phyloP scores from a whole-genome alignment of 1,140 invertebrate species.

The Periplaneta americana region DNA sequence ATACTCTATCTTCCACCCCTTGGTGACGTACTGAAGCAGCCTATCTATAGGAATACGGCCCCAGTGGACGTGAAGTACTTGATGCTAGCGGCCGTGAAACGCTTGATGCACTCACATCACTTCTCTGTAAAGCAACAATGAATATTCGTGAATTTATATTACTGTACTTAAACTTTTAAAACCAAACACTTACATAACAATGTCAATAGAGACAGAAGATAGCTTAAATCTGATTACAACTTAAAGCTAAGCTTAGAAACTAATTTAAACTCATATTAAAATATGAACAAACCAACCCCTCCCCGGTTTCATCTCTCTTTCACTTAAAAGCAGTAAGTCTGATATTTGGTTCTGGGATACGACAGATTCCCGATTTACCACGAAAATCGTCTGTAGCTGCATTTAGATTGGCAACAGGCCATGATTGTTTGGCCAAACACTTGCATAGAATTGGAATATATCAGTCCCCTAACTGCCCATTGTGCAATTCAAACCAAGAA shows the following conservation, averaged over 20 bases:
- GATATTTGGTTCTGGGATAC: too few relatives aligned
- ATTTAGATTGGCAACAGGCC: too few relatives aligned
- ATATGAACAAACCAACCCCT: too few relatives aligned
- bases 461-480: too few relatives aligned
- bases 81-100: conserved; percentile 16
- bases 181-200: not conserved
- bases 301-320: too few relatives aligned
- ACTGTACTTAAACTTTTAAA: not conserved
- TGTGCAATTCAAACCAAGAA: too few relatives aligned
- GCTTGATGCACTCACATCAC: conserved; percentile 19
- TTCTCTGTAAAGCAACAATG: conserved; percentile 14
- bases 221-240: not conserved
- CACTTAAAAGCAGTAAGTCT: too few relatives aligned
- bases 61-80: not conserved
- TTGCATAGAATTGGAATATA: too few relatives aligned
- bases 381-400: too few relatives aligned
- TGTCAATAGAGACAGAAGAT: not conserved
- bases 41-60: not conserved
- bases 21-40: not conserved
- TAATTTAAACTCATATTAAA: not conserved
- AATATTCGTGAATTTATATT: not conserved
- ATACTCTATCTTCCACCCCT: not conserved
- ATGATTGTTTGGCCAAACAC: too few relatives aligned
- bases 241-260: not conserved
- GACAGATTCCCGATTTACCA: too few relatives aligned